Conservation (phyloP, 2,113 vertebrate species). For the Neodontobutis hainanensis region DNA sequence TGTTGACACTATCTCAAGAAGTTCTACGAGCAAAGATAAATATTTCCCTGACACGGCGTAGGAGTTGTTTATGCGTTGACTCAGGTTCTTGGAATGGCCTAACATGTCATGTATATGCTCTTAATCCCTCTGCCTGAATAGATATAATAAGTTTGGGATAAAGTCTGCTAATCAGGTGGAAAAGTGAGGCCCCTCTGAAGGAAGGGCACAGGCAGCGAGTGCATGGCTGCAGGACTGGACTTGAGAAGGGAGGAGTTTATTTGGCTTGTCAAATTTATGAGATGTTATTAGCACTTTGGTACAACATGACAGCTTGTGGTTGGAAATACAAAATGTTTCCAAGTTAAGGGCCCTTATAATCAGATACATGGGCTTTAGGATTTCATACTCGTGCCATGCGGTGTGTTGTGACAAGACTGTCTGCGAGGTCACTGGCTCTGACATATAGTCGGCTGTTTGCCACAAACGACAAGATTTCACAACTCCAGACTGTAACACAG, state of each 20-base stretch:
- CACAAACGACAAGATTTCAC: constrained; percentile 34
- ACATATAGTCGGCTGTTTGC: constrained; percentile 31
- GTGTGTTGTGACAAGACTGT: constrained; percentile 35
- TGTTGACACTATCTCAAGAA: constrained; percentile 75
- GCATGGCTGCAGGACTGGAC: constrained; percentile 42
- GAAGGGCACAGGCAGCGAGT: constrained; percentile 29
- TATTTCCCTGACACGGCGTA: constrained; percentile 64
- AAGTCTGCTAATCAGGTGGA: constrained; percentile 51
- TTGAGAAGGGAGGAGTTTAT: constrained; percentile 32
- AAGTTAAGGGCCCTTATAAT: constrained; percentile 9
- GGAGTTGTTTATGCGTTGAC: constrained; percentile 73
- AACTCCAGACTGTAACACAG: constrained; percentile 32
- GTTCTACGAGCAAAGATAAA: constrained; percentile 76
- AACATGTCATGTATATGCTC: constrained; percentile 68
- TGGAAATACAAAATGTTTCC: constrained; percentile 10
- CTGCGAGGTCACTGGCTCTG: constrained; percentile 21
- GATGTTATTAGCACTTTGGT: constrained; percentile 7
- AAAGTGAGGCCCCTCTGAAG: constrained; percentile 27
- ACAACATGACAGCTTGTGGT: constrained; percentile 34
- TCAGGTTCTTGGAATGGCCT: constrained; percentile 69
- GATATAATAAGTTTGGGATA: constrained; percentile 57
- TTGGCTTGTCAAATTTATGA: constrained; percentile 40
- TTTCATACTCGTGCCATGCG: constrained; percentile 17
- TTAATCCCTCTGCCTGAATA: constrained; percentile 60
- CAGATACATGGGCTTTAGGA: constrained; percentile 2